A percentile compares a stretch with the other conserved stretches of the same genome.
These are phyloP conservation scores for Melospiza georgiana DNA, from an alignment of 2,113 vertebrate species.

Conservation along the genomic window DNA sequence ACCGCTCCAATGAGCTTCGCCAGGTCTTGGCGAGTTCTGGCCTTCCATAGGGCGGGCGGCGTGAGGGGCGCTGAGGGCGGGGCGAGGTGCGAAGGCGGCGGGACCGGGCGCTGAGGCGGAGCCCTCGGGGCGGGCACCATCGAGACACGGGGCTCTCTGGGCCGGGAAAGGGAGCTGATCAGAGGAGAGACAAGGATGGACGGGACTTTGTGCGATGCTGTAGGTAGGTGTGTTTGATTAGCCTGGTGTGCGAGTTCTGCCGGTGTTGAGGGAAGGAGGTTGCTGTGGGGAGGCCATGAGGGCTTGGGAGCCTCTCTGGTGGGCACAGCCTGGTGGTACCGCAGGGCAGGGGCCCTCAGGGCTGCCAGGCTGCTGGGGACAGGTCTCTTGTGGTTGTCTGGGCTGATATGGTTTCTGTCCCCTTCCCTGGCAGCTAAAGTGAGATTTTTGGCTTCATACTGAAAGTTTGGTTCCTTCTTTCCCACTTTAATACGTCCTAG, in stretches of 20 bases:
- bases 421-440: accelerated
- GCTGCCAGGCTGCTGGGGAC: too few species aligned
- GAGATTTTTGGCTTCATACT: accelerated
- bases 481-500: accelerated
- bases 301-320: accelerated
- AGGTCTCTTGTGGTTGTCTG: too few species aligned
- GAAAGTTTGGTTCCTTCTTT: background rate
- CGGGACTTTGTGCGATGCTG: accelerated
- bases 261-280: accelerated
- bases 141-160: too few species aligned
- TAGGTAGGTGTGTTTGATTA: background rate
- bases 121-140: too few species aligned
- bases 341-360: background rate
- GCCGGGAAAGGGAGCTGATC: background rate
- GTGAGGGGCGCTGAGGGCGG: too few species aligned
- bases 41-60: too few species aligned
- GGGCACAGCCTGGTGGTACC: accelerated
- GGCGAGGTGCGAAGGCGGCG: too few species aligned
- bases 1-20: too few species aligned
- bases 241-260: background rate
- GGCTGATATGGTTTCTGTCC: accelerated
- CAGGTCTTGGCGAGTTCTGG: too few species aligned
- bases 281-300: accelerated
- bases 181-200: accelerated
- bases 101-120: too few species aligned